phyloP scores from a whole-genome alignment of 1,140 invertebrate genomes.

The Diachasmimorpha longicaudata region DNA sequence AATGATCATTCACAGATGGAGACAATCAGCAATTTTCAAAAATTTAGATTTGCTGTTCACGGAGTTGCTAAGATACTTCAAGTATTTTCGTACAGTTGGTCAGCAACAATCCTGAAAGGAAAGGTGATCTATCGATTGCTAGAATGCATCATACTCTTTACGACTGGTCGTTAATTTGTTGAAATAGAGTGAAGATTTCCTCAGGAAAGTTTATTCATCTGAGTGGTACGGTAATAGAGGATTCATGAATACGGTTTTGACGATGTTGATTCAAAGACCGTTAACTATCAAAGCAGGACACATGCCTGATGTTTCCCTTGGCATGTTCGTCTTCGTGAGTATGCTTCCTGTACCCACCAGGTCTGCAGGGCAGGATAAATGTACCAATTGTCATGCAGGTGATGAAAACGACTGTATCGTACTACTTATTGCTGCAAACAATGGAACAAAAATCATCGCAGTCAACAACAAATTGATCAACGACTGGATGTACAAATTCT shows the following conservation, averaged over 20 bases:
- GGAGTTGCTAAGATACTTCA: neutral
- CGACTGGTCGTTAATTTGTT: neutral
- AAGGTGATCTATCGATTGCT: neutral
- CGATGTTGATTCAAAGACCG: slow-evolving; percentile 35
- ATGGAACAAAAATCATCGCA: neutral
- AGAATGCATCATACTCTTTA: neutral
- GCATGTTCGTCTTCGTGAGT: slow-evolving; percentile 34
- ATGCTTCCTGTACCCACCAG: neutral
- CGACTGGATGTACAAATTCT: neutral
- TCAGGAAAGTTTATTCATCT: slow-evolving; percentile 11
- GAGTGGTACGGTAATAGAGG: slow-evolving; percentile 27
- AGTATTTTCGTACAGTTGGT: neutral
- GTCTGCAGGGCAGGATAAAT: too few species aligned
- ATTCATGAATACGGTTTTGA: slow-evolving; percentile 21
- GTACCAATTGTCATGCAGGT: neutral
- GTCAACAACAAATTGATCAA: neutral
- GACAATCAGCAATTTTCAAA: neutral
- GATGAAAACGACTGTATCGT: neutral
- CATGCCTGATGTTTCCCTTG: slow-evolving; percentile 31
- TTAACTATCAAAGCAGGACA: slow-evolving; percentile 27
- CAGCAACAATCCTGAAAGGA: neutral
- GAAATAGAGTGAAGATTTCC: slow-evolving; percentile 28
- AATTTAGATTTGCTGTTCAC: neutral
- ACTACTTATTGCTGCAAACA: neutral
- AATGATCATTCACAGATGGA: neutral